phyloP scores from a whole-genome alignment of 1,140 invertebrate species.

The Panagrolaimus sp. region DNA sequence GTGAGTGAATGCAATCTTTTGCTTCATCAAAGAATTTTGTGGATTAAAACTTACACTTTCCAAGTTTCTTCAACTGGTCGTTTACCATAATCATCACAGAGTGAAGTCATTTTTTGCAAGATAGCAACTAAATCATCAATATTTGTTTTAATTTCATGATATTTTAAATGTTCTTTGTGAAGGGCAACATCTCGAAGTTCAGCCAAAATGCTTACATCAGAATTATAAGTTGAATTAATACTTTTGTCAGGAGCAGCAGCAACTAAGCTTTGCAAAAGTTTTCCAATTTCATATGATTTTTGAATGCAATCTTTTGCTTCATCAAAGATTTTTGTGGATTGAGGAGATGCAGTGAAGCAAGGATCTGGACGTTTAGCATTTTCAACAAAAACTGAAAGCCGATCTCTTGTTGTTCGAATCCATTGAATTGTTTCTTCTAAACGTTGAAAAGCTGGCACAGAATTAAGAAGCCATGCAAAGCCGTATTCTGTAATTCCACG shows the following conservation, averaged over 20 bases:
- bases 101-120: not conserved
- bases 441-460: constrained; percentile 7
- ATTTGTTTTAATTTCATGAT: not conserved
- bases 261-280: not conserved
- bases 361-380: not conserved
- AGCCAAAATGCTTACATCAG: not conserved
- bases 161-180: constrained; percentile 1
- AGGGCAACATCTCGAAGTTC: not conserved
- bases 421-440: not conserved
- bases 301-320: too few species aligned
- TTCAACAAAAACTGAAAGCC: not conserved
- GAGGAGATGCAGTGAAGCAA: too few species aligned
- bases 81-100: not conserved
- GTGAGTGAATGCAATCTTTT: too few species aligned
- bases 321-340: too few species aligned
- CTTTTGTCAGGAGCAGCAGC: not conserved
- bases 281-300: not conserved
- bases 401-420: not conserved
- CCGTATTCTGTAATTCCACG: constrained; percentile 37
- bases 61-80: not conserved
- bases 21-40: too few species aligned
- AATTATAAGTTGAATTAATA: not conserved
- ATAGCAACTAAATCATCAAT: not conserved
- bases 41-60: not conserved
- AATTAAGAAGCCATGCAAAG: constrained; percentile 35